Conservation (phyloP, 64 coral and sea anemone species). For the Porites lutea region DNA sequence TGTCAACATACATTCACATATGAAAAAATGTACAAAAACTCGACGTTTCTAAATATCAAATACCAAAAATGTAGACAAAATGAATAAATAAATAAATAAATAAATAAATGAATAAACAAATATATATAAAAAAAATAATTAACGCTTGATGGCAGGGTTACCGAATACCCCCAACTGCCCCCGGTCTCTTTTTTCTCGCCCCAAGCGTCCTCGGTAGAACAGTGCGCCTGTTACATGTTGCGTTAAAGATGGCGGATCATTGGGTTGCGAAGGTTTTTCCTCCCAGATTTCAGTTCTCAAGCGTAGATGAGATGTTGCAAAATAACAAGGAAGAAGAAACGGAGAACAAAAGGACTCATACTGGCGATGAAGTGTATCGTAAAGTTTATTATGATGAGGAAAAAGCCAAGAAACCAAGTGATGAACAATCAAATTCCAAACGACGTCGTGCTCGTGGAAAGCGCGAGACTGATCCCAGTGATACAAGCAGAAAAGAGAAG, state of each 20-base stretch:
- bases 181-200: not conserved
- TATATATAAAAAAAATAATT: too few relatives aligned
- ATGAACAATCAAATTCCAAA: not conserved
- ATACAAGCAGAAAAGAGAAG: not conserved
- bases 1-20: too few relatives aligned
- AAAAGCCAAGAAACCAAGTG: not conserved
- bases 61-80: too few relatives aligned
- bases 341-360: slow-evolving; percentile 2
- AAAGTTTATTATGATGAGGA: slow-evolving; percentile 55
- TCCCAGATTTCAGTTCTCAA: slow-evolving; percentile 75
- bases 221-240: not conserved
- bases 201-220: not conserved
- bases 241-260: slow-evolving; percentile 80
- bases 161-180: too few relatives aligned
- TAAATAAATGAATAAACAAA: too few relatives aligned
- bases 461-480: not conserved
- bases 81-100: too few relatives aligned
- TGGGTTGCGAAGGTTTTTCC: slow-evolving; percentile 84
- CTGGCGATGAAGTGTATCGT: slow-evolving; percentile 44
- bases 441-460: not conserved
- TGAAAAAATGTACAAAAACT: too few relatives aligned
- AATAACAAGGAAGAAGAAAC: slow-evolving; percentile 13
- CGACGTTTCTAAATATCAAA: too few relatives aligned
- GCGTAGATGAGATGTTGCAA: slow-evolving; percentile 49
- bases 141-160: too few relatives aligned